phyloP scores from a whole-genome alignment of 2,888 invertebrate genomes.

The Mayetiola destructor region DNA sequence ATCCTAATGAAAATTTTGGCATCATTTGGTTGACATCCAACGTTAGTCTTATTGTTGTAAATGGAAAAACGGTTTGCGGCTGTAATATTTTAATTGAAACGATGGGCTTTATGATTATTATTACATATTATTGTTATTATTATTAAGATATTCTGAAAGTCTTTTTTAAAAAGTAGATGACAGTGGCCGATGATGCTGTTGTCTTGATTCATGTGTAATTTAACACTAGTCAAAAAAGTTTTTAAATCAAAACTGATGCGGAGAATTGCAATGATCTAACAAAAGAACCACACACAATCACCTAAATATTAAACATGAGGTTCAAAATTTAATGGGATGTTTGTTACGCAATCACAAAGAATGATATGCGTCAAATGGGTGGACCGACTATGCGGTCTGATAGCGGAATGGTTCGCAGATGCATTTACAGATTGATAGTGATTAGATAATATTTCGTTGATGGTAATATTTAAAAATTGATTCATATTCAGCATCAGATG shows the following conservation, averaged over 20 bases:
- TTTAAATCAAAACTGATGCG: constrained; percentile 4
- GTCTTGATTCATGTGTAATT: background rate
- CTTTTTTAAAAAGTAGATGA: too few relatives aligned
- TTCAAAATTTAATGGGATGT: too few relatives aligned
- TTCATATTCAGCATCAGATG: background rate
- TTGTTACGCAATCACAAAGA: too few relatives aligned
- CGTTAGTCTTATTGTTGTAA: background rate
- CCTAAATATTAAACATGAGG: too few relatives aligned
- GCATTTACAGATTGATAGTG: background rate
- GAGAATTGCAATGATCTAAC: background rate
- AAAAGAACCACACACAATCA: background rate
- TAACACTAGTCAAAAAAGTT: background rate
- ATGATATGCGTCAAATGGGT: too few relatives aligned
- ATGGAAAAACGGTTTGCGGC: background rate
- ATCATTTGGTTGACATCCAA: background rate
- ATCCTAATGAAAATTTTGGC: constrained; percentile 5
- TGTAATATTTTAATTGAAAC: constrained; percentile 9
- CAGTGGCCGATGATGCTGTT: background rate
- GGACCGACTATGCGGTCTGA: too few relatives aligned
- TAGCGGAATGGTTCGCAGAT: background rate
- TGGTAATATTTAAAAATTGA: too few relatives aligned
- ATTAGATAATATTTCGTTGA: background rate
- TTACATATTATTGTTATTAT: too few relatives aligned
- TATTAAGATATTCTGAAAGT: too few relatives aligned
- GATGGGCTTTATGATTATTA: background rate